phyloP scores from a whole-genome alignment of 2,888 invertebrate species.

The Rhopalosiphum nymphaeae region DNA sequence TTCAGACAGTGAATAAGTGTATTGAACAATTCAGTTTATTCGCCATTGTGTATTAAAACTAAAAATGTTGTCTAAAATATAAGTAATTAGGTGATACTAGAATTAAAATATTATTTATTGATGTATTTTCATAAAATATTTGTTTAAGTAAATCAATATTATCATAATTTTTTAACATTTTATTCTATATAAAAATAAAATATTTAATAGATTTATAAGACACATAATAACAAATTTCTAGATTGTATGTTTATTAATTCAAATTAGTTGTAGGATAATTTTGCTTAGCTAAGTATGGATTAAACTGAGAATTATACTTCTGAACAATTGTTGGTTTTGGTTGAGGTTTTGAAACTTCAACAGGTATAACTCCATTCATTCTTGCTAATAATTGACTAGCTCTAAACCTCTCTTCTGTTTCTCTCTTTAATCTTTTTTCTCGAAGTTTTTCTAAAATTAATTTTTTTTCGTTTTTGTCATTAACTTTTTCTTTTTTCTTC shows the following conservation, averaged over 20 bases:
- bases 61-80: no score
- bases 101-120: background rate
- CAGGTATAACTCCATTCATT: conserved; percentile 73
- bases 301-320: conserved; percentile 96
- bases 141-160: background rate
- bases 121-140: background rate
- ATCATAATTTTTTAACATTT: background rate
- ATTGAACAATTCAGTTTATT: no score
- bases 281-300: conserved; percentile 89
- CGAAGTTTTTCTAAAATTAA: conserved; percentile 73
- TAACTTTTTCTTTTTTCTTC: conserved; percentile 69
- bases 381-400: conserved; percentile 81
- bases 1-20: no score
- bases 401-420: conserved; percentile 81
- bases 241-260: background rate
- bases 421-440: conserved; percentile 84
- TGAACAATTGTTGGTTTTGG: conserved; percentile 73
- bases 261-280: conserved; percentile 71
- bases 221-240: background rate
- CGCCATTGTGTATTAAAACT: no score
- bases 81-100: background rate
- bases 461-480: conserved; percentile 69
- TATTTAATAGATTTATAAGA: background rate
- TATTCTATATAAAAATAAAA: background rate
- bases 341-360: conserved; percentile 69